These are phyloP conservation scores for Sipha maydis DNA, from an alignment of 2,888 invertebrate genomes.

Conservation along the genomic window DNA sequence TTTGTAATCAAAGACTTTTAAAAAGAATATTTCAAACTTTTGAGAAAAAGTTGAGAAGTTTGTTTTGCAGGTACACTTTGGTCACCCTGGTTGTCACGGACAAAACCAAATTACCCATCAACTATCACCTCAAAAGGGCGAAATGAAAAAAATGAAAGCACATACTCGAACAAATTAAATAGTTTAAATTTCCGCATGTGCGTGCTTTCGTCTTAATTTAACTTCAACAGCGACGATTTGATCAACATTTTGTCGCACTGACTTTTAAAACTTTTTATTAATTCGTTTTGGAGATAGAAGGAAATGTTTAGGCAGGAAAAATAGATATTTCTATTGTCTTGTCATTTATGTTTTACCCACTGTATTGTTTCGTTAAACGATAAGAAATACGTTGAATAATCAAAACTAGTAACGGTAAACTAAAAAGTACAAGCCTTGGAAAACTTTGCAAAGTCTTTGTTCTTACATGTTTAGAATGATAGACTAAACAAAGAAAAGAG, in stretches of 20 bases:
- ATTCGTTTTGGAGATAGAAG: slow-evolving; percentile 19
- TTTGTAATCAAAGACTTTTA: slow-evolving; percentile 29
- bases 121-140: slow-evolving; percentile 15
- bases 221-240: slow-evolving; percentile 27
- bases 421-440: slow-evolving; percentile 15
- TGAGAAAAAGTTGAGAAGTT: background rate
- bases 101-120: slow-evolving; percentile 37
- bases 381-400: slow-evolving; percentile 1
- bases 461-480: slow-evolving; percentile 29
- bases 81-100: background rate
- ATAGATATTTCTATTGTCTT: slow-evolving; percentile 9
- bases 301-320: background rate
- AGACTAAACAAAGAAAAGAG: background rate
- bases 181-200: slow-evolving; percentile 29
- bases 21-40: slow-evolving; percentile 37
- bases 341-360: slow-evolving; percentile 10
- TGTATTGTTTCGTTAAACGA: background rate
- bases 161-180: slow-evolving; percentile 49
- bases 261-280: slow-evolving; percentile 45
- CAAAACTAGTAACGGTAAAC: slow-evolving; percentile 2
- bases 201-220: slow-evolving; percentile 46
- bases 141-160: slow-evolving; percentile 8
- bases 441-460: background rate
- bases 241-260: slow-evolving; percentile 35
- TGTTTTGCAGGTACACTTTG: slow-evolving; percentile 10